Conservation (phyloP, 2,113 vertebrate genomes). For the Gallinago jamesoni region DNA sequence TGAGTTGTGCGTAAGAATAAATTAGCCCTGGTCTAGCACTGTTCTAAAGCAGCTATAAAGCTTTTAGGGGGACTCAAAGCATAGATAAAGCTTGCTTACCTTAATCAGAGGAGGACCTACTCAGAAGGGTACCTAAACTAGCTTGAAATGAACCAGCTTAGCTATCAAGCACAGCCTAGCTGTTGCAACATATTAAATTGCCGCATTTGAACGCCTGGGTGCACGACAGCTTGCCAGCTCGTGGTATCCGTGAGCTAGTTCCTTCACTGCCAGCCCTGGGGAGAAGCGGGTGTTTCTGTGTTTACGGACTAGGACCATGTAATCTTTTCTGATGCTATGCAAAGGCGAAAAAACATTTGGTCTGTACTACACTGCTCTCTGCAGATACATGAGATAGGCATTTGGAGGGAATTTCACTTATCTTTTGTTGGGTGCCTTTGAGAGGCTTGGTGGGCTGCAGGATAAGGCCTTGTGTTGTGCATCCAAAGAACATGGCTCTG, state of each 20-base stretch:
- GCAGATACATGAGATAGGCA: accelerated
- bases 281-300: background rate
- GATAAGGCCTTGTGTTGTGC: accelerated
- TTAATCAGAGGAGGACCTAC: background rate
- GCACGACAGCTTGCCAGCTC: background rate
- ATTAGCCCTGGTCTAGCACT: background rate
- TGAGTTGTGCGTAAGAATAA: background rate
- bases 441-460: accelerated
- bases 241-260: accelerated
- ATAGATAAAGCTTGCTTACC: background rate
- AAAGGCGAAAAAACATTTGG: background rate
- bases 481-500: background rate
- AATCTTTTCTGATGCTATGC: background rate
- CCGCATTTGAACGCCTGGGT: accelerated
- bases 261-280: background rate
- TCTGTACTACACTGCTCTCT: background rate
- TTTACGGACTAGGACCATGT: accelerated
- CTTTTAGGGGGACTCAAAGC: background rate
- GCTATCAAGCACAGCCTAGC: background rate
- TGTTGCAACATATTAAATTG: background rate
- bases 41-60: background rate
- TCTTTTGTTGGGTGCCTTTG: background rate
- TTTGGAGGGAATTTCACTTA: background rate
- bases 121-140: background rate
- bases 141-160: background rate